Percentiles rank a stretch among this genome's conserved stretches.
Evolutionary conservation across 1,140 invertebrate species (phyloP).

Genomic region (Maniola jurtina): DNA sequence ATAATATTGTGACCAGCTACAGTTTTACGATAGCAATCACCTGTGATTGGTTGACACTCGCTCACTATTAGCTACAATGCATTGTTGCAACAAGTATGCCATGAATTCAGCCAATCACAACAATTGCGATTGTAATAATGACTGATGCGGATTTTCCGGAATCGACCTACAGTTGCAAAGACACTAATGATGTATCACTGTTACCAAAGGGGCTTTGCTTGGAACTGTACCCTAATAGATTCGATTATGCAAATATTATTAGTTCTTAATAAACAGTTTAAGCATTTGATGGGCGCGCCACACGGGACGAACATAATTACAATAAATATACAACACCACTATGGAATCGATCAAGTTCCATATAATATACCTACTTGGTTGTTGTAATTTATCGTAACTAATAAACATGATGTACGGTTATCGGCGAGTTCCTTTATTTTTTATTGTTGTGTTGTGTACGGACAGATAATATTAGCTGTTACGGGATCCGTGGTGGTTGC

Average conservation of each 20-base stretch:
- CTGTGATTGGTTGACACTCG: too few species aligned
- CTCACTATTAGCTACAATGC: too few species aligned
- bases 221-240: constrained; percentile 32
- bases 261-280: constrained; percentile 73
- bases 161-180: too few species aligned
- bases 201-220: neutral
- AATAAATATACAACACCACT: constrained; percentile 72
- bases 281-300: constrained; percentile 61
- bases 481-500: constrained; percentile 56
- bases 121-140: too few species aligned
- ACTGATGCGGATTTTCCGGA: too few species aligned
- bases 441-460: constrained; percentile 44
- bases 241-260: constrained; percentile 76
- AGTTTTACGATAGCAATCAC: too few species aligned
- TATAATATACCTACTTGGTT: constrained; percentile 37
- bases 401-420: constrained; percentile 76
- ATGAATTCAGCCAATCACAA: too few species aligned
- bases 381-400: constrained; percentile 71
- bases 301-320: constrained; percentile 59
- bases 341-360: constrained; percentile 72
- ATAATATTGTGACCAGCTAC: too few species aligned
- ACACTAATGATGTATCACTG: neutral
- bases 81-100: too few species aligned
- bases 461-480: constrained; percentile 62
- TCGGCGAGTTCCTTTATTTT: constrained; percentile 61